Evolutionary conservation across 53 echinoderm and acorn worm genomes (phyloP).

Genomic region (Luidia sarsii): DNA sequence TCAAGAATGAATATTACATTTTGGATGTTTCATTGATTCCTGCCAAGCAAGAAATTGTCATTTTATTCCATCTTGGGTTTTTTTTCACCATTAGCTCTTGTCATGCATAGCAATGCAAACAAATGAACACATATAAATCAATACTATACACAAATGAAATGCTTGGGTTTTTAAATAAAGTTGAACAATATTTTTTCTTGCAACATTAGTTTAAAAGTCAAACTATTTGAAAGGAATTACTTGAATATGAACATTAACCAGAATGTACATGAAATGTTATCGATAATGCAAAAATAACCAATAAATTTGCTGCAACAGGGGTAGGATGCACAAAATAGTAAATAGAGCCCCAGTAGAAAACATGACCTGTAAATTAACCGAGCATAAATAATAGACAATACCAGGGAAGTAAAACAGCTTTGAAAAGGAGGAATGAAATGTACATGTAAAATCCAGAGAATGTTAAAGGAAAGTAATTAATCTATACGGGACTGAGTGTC

Average conservation of each 20-base stretch:
- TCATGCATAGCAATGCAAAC: slow-evolving; percentile 51
- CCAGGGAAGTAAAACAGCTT: too few relatives aligned
- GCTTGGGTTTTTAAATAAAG: neutral
- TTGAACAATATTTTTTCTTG: neutral
- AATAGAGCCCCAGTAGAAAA: too few relatives aligned
- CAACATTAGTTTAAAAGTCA: neutral
- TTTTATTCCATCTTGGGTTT: slow-evolving; percentile 1
- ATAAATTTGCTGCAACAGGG: neutral
- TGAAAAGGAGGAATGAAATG: too few relatives aligned
- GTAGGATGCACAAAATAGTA: too few relatives aligned
- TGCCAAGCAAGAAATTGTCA: neutral
- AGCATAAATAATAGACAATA: too few relatives aligned
- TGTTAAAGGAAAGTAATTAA: too few relatives aligned
- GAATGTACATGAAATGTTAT: neutral
- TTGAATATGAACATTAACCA: neutral
- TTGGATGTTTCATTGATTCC: neutral
- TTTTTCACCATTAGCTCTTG: slow-evolving; percentile 3
- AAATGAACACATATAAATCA: slow-evolving; percentile 11
- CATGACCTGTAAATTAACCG: too few relatives aligned
- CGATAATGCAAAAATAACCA: neutral
- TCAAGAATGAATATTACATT: neutral
- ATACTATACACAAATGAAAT: slow-evolving; percentile 38
- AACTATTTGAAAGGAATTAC: neutral
- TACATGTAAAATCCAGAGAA: too few relatives aligned
- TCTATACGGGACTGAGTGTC: too few relatives aligned